Base-by-base conservation (phyloP, 1,140 invertebrate species). In the Manduca sexta region DNA sequence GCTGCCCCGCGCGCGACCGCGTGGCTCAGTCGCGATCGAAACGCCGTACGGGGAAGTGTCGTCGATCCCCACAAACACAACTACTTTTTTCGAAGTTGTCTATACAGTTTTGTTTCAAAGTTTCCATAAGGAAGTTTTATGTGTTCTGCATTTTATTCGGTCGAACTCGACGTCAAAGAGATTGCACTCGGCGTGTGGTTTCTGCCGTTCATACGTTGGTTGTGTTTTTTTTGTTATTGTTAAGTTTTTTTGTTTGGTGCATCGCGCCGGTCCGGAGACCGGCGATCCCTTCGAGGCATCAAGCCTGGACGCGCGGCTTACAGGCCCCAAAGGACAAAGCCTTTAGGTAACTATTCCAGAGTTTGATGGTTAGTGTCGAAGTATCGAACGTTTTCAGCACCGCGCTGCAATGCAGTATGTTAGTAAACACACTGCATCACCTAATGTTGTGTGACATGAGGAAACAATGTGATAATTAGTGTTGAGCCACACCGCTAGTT, bases 171-270 rank as follows among this genome's bases (percentile, higher is more conserved):
- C 69, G 60, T 69, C 71, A 75, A 69, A 67, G 53, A 72, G 72
- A 75, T 75, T 70, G 64, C 61, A 61, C 56, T 69, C 61, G 60
- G 46, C 60, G 75, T 78, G 74, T 70, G 70, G 73, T 81, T 83
- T 69, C 66, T 68, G 69, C 49, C 74, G 75, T 80, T 84, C 66
- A 63, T 74, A 69, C 75, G 78, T 84, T 77, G 69, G 67, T 77
- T 84, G 76, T 69, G 66, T 78, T 84, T 84, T 84, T 83, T 84
- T 77, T 82, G 77, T 83, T 84, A 79, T 83, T 84, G 77, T 82
- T 84, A 64, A 81, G 76, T 82, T 84, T 82, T 74, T 84, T 84
- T 78, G 77, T 85, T 84, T 81, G 81, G 81, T 84, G 81, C 72
- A 84, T 80, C 75, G 76, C 75, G 78, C 69, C 75, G 74, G 74